Evolutionary conservation across 2,888 invertebrate species (phyloP), one percentile per base, ranked within the genome.

Genomic region (Zygothrica quintamaculata): DNA sequence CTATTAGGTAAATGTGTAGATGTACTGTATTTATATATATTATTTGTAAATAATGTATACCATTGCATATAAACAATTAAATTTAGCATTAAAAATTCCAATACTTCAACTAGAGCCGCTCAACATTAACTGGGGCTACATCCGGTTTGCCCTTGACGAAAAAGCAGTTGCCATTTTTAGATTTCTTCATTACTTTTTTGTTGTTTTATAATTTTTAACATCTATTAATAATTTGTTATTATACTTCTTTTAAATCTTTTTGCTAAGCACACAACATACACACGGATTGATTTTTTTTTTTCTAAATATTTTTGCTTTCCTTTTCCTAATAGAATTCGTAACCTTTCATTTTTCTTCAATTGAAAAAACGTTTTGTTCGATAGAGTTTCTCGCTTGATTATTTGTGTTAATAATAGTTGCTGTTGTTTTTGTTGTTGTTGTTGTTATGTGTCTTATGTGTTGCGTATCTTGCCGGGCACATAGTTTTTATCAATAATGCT

Each of bases 401-500:
- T n/a, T n/a, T n/a, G n/a, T n/a, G n/a, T n/a, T n/a, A n/a, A n/a
- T 58, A 74, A 76, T 84, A 68, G 65, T 69, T 72, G 64, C 65
- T 66, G 46, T 61, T 53, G 50, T 53, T 58, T 61, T 18, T 26
- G 1, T 51, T 56, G 22, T 26, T 33, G 16, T 29, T 39, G n/a
- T n/a, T 40, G 33, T 36, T 51, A 33, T 22, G 33, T 40, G 37
- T 51, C 59, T 94, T 96, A 97, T 93, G 97, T 96, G 93, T 97
- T 98, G 90, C 98, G 94, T 92, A 99, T 99, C 93, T 99, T 99
- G 87, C 99, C 99, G 84, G 99, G 99, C 78, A 99, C 98, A 92
- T 99, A 99, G 93, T 98, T 99, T 93, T 98, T 98, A 92, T 99
- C 99, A 91, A 99, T 99, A 88, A 95, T 95, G 46, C 96, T 96